These are phyloP conservation scores for Desoria tigrina DNA, from an alignment of 2,888 invertebrate genomes.

Conservation along the genomic window DNA sequence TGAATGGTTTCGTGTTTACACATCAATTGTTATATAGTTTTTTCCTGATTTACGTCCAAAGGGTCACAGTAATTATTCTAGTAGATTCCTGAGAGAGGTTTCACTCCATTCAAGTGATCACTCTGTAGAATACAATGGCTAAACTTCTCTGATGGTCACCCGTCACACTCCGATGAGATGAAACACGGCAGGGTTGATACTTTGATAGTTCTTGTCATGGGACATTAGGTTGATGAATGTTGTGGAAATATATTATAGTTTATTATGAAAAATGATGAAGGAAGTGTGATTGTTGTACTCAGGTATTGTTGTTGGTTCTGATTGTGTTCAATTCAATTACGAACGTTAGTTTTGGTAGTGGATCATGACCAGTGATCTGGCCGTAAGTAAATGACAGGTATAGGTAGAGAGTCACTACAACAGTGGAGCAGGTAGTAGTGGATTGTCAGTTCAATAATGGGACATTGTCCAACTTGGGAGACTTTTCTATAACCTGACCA, in stretches of 20 bases:
- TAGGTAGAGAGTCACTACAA: background rate
- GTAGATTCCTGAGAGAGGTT: too few relatives aligned
- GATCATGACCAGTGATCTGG: background rate
- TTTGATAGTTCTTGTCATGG: too few relatives aligned
- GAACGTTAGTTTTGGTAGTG: background rate
- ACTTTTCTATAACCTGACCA: conserved; percentile 7
- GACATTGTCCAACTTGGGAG: background rate
- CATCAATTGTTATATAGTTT: too few relatives aligned
- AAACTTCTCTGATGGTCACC: too few relatives aligned
- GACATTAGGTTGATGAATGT: too few relatives aligned
- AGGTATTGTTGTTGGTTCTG: background rate
- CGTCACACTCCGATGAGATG: too few relatives aligned
- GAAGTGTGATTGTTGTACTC: background rate
- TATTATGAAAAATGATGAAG: background rate
- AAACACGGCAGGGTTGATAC: too few relatives aligned
- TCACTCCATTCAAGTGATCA: too few relatives aligned
- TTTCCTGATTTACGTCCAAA: conserved; percentile 5
- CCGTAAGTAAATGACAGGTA: background rate
- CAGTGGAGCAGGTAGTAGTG: conserved; percentile 11
- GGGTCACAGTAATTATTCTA: background rate
- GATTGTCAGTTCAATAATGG: conserved; percentile 8
- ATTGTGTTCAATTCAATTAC: conserved; percentile 1
- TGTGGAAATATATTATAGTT: too few relatives aligned
- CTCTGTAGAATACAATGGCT: too few relatives aligned
- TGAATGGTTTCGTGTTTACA: too few relatives aligned